Percentiles rank a stretch among this genome's conserved stretches.
Conservation (phyloP, 2,797 vertebrate genomes). For the Poecilia wingei region DNA sequence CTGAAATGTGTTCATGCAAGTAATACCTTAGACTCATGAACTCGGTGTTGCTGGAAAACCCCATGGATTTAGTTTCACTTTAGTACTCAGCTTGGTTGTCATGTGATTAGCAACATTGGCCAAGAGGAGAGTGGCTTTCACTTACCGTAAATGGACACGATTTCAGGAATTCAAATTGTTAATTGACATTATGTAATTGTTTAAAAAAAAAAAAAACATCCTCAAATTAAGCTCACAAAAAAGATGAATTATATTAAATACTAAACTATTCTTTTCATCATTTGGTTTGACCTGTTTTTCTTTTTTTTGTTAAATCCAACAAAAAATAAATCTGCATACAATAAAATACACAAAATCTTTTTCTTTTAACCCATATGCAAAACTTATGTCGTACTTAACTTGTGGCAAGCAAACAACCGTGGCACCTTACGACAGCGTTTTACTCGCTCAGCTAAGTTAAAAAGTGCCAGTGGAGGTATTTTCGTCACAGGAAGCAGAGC, state of each 20-base stretch:
- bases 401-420: not conserved
- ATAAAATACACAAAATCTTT: not conserved
- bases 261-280: not conserved
- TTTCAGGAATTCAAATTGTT: not conserved
- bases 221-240: not conserved
- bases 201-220: not conserved
- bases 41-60: slow-evolving; percentile 41
- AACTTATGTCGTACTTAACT: not conserved
- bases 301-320: too few species aligned
- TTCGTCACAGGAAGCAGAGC: slow-evolving; percentile 71
- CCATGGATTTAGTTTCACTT: slow-evolving; percentile 58
- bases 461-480: slow-evolving; percentile 17
- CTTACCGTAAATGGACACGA: slow-evolving; percentile 11
- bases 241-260: not conserved
- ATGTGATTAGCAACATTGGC: slow-evolving; percentile 30
- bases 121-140: slow-evolving; percentile 14
- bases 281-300: not conserved
- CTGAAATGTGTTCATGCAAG: slow-evolving; percentile 27
- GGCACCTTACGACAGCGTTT: not conserved
- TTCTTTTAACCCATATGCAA: not conserved
- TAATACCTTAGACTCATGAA: not conserved
- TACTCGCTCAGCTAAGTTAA: not conserved
- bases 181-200: not conserved
- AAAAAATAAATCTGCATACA: not conserved
- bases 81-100: slow-evolving; percentile 23